Evolutionary conservation across 92 coral and sea anemone genomes (phyloP), one percentile per base, ranked within the genome.

Genomic region (Phymanthus crucifer): DNA sequence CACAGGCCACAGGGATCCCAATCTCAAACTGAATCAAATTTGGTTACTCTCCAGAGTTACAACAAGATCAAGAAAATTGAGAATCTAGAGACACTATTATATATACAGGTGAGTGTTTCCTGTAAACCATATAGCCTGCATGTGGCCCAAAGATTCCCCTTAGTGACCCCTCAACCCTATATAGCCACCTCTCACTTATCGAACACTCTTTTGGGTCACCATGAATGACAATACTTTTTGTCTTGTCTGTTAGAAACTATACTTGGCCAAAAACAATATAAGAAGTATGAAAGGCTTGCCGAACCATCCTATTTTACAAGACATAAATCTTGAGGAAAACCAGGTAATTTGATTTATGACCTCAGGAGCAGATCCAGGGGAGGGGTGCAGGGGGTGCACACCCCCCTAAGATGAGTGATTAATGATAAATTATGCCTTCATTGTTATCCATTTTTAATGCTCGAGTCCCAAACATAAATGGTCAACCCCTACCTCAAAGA

Each of bases 261-360:
- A 89, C 58, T 71, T 95, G 83, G 90, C 97, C 14, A 83, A 87
- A 32, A 95, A 95, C 73, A 75, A 79, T 47, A 89, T 95, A 54
- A 77, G 97, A 75, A 95, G 93, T 75, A 80, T 95, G 91, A 95
- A 95, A 81, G 99, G 99, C 8, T 82, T 95, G 37, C 99, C 93
- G 75, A 86, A 87, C 78, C 99, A 95, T 48, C 85, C 87, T 8
- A 78, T 95, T 69, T 87, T 95, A 13, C 99, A 95, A 78, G 99
- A 95, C 36, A 71, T 90, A 40, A 89, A 95, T 70, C 85, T 95
- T 19, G 90, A 91, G 46, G 95, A 88, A 65, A 95, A 95, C 73
- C 91, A 93, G 99, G 99, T 93, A 48, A 23, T 14, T 29, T 19
- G 12, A 45, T 11, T 45, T 17, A 45, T 45, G 50, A 9, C n/a